Evolutionary conservation across 2,888 invertebrate species (phyloP).

Genomic region (Thera britannica): DNA sequence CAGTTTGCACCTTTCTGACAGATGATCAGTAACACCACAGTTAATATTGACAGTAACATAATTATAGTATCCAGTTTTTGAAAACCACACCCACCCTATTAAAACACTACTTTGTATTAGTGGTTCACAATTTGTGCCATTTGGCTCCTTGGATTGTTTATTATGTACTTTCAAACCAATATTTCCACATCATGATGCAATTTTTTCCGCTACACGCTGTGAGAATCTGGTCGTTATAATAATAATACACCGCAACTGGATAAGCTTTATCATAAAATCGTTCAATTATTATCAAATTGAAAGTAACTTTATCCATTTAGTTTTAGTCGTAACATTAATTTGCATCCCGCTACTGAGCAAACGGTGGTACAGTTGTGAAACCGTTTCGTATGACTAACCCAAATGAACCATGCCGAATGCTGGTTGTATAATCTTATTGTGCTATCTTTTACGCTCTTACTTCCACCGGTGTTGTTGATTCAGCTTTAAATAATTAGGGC

Average conservation of each 20-base stretch:
- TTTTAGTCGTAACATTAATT: constrained; percentile 21
- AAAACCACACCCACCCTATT: not conserved
- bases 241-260: too few relatives aligned
- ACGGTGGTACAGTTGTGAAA: constrained; percentile 39
- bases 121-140: too few relatives aligned
- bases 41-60: constrained; percentile 32
- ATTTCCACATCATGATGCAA: too few relatives aligned
- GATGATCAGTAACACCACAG: constrained; percentile 45
- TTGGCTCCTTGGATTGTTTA: too few relatives aligned
- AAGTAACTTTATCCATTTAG: not conserved
- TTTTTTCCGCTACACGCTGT: too few relatives aligned
- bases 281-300: not conserved
- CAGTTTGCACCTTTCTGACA: constrained; percentile 51
- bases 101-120: not conserved
- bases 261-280: too few relatives aligned
- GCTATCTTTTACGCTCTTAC: constrained; percentile 33
- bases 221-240: too few relatives aligned
- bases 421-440: constrained; percentile 39
- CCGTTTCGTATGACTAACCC: constrained; percentile 40
- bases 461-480: constrained; percentile 16
- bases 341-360: constrained; percentile 24
- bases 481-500: not conserved
- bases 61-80: constrained; percentile 25
- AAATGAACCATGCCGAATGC: constrained; percentile 30
- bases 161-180: too few relatives aligned